A percentile compares a stretch with the other conserved stretches of the same genome.
Conservation (phyloP, 2,113 vertebrate species). For the Rhynchopsitta pachyrhyncha region DNA sequence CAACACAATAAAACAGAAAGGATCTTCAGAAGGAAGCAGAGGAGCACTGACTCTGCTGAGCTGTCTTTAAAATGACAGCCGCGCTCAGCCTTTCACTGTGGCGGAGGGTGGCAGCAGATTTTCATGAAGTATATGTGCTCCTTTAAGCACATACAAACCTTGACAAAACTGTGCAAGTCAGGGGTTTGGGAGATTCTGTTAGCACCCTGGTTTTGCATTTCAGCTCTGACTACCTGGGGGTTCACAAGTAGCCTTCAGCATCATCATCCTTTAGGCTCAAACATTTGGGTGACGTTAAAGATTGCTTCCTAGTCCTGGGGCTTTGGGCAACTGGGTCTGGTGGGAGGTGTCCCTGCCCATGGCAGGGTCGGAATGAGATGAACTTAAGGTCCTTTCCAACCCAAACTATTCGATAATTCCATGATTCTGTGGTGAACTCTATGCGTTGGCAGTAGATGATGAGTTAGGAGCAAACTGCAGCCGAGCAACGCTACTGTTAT, state of each 20-base stretch:
- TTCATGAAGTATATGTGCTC: not conserved
- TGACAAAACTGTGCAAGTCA: not conserved
- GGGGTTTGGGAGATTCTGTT: not conserved
- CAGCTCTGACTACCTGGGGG: not conserved
- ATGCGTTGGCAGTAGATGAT: not conserved
- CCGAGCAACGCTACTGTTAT: not conserved
- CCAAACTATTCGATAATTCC: not conserved
- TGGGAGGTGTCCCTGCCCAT: not conserved
- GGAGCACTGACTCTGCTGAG: not conserved
- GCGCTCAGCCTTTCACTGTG: not conserved
- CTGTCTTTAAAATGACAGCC: not conserved
- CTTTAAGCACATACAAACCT: not conserved
- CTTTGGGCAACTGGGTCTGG: not conserved
- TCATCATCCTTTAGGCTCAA: not conserved
- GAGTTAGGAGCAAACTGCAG: not conserved
- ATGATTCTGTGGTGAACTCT: not conserved
- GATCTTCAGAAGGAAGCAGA: not conserved
- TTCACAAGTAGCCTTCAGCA: not conserved
- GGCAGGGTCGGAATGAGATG: not conserved
- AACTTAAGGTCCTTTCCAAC: not conserved
- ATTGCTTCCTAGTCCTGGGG: not conserved
- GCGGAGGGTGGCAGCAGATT: conserved; percentile 31
- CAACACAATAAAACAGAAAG: not conserved
- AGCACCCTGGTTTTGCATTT: not conserved
- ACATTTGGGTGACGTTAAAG: not conserved